phyloP scores from a whole-genome alignment of 2,797 vertebrate species.

The Fistularia commersonii region DNA sequence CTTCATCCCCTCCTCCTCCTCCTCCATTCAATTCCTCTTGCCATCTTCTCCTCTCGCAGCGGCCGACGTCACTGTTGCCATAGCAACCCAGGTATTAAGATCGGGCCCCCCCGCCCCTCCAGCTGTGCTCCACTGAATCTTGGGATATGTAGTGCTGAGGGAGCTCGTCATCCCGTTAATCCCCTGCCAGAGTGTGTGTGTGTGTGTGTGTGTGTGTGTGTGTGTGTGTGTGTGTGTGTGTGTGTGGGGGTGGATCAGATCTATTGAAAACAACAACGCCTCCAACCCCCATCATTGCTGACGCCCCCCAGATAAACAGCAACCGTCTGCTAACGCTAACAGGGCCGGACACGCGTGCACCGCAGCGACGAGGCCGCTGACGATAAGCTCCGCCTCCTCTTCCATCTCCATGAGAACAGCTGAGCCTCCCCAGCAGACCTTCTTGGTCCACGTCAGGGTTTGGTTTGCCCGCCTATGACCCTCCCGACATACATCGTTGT shows the following conservation, averaged over 20 bases:
- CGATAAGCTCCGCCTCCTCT: too few relatives aligned
- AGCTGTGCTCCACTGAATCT: slow-evolving; percentile 65
- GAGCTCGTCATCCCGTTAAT: slow-evolving; percentile 24
- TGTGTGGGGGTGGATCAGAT: neutral
- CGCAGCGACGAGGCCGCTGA: too few relatives aligned
- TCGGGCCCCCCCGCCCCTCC: slow-evolving; percentile 58
- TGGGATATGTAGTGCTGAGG: slow-evolving; percentile 57
- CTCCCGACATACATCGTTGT: too few relatives aligned
- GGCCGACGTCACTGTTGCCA: slow-evolving; percentile 73
- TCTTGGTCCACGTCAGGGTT: too few relatives aligned
- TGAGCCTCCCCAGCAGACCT: too few relatives aligned
- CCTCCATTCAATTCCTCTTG: slow-evolving; percentile 49
- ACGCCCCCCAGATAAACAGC: slow-evolving; percentile 19
- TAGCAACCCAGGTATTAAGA: slow-evolving; percentile 71
- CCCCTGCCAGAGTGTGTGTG: neutral
- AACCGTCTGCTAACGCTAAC: too few relatives aligned
- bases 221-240: too few relatives aligned
- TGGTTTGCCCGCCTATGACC: too few relatives aligned
- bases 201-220: too few relatives aligned
- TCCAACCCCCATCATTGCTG: slow-evolving; percentile 8
- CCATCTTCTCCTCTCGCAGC: slow-evolving; percentile 52
- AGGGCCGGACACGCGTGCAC: slow-evolving; percentile 7
- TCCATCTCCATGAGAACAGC: too few relatives aligned
- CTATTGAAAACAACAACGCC: slow-evolving; percentile 6
- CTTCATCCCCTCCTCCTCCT: slow-evolving; percentile 47